Evolutionary conservation across 2,113 vertebrate species (phyloP).

Genomic region (Octodon degus): DNA sequence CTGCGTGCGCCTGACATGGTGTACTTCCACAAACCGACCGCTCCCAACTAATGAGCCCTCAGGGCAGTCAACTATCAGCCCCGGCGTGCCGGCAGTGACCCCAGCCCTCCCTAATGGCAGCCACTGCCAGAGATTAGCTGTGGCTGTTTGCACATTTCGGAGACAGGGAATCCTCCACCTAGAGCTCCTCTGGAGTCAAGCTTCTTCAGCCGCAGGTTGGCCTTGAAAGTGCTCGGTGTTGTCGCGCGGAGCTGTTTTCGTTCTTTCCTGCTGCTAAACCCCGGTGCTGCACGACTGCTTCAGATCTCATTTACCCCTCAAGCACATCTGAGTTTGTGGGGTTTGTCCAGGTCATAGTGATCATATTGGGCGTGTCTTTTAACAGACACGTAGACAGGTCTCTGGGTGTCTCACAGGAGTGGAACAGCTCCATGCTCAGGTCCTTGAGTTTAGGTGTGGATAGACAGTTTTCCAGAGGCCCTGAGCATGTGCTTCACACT

Average conservation of each 20-base stretch:
- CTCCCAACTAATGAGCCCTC: background rate
- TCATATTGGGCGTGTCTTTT: background rate
- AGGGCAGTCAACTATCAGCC: background rate
- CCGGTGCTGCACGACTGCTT: background rate
- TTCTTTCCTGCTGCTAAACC: background rate
- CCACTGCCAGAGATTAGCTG: background rate
- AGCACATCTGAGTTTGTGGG: background rate
- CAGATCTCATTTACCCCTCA: background rate
- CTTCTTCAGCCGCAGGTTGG: background rate
- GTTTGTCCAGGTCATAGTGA: background rate
- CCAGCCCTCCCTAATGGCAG: background rate
- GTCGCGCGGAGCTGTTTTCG: accelerated
- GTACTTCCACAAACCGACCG: background rate
- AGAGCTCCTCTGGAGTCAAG: background rate
- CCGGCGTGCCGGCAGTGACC: background rate
- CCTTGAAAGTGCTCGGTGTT: background rate
- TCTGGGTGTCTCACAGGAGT: background rate
- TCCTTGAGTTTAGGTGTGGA: background rate
- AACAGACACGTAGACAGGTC: background rate
- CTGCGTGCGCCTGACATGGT: background rate
- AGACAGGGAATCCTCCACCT: background rate
- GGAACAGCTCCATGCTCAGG: background rate
- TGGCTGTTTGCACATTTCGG: background rate
- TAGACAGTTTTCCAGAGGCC: background rate
- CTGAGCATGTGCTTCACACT: background rate